A percentile compares a stretch with the other conserved stretches of the same genome.
Conservation (phyloP, 2,797 vertebrate species). For the Eutrigla gurnardus region DNA sequence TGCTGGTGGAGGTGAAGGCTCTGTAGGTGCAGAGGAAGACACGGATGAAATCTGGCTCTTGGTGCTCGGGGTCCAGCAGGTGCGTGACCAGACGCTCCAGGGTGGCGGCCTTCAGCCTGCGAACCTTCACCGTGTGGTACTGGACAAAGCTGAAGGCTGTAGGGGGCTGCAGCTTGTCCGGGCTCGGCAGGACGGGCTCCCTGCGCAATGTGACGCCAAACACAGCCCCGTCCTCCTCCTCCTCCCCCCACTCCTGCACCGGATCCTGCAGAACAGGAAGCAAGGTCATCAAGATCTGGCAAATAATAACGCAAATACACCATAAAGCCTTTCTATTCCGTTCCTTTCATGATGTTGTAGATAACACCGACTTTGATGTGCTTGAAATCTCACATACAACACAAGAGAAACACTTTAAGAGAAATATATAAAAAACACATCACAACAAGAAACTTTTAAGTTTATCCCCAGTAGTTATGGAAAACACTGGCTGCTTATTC, state of each 20-base stretch:
- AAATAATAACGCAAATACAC: not conserved
- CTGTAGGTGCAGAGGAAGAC: constrained; percentile 90
- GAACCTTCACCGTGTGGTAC: constrained; percentile 91
- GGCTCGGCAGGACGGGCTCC: constrained; percentile 76
- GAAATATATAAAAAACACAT: not conserved
- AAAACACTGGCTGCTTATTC: not conserved
- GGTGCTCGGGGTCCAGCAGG: constrained; percentile 80
- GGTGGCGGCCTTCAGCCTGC: constrained; percentile 86
- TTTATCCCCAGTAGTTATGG: not conserved
- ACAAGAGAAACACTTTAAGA: not conserved
- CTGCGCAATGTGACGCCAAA: constrained; percentile 88
- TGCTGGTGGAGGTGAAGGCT: constrained; percentile 83
- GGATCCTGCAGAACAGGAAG: constrained; percentile 79
- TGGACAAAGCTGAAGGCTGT: constrained; percentile 79
- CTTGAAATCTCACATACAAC: not conserved
- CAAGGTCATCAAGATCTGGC: constrained; percentile 35
- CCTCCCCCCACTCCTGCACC: constrained; percentile 93
- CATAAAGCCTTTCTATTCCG: not conserved
- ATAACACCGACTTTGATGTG: not conserved
- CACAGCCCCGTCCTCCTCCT: constrained; percentile 88
- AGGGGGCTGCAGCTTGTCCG: constrained; percentile 28
- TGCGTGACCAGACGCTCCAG: constrained; percentile 86
- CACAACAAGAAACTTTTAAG: not conserved
- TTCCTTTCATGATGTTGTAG: not conserved
- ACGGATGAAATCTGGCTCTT: constrained; percentile 82